Evolutionary conservation across 2,797 vertebrate genomes (phyloP).

Genomic region (Microchirus variegatus): DNA sequence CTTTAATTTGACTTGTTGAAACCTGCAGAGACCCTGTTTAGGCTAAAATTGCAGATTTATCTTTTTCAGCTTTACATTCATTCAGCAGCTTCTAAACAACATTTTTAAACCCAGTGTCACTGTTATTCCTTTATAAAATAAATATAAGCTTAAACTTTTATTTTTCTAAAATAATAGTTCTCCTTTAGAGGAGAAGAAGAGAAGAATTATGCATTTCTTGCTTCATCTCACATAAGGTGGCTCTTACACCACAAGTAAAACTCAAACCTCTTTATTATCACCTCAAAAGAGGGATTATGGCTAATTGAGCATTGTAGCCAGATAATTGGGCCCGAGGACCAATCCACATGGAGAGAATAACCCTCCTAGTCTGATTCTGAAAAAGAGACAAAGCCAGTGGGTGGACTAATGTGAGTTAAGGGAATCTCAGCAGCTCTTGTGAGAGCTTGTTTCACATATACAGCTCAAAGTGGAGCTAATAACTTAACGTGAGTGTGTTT

Average conservation of each 20-base stretch:
- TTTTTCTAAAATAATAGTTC: not conserved
- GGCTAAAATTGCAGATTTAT: no score
- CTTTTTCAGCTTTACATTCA: no score
- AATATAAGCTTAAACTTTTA: slow-evolving; percentile 9
- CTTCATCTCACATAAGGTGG: slow-evolving; percentile 63
- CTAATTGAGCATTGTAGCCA: slow-evolving; percentile 87
- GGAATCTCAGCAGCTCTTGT: slow-evolving; percentile 90
- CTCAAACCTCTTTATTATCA: slow-evolving; percentile 78
- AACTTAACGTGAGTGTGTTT: slow-evolving; percentile 86
- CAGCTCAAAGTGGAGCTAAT: slow-evolving; percentile 87
- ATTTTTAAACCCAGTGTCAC: no score
- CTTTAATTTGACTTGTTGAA: no score
- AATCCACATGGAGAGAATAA: slow-evolving; percentile 92
- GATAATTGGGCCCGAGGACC: slow-evolving; percentile 91
- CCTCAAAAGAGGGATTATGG: slow-evolving; percentile 88
- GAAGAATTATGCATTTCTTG: slow-evolving; percentile 58
- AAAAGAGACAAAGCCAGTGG: slow-evolving; percentile 90
- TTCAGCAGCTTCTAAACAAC: no score
- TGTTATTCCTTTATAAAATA: not conserved
- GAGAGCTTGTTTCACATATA: slow-evolving; percentile 90
- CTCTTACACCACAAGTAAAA: slow-evolving; percentile 72
- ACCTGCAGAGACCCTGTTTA: no score
- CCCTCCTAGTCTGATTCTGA: slow-evolving; percentile 88
- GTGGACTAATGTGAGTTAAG: slow-evolving; percentile 92
- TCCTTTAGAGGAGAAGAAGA: slow-evolving; percentile 4